These are phyloP conservation scores for Anthoscopus minutus DNA, from an alignment of 2,113 vertebrate genomes.

Conservation along the genomic window DNA sequence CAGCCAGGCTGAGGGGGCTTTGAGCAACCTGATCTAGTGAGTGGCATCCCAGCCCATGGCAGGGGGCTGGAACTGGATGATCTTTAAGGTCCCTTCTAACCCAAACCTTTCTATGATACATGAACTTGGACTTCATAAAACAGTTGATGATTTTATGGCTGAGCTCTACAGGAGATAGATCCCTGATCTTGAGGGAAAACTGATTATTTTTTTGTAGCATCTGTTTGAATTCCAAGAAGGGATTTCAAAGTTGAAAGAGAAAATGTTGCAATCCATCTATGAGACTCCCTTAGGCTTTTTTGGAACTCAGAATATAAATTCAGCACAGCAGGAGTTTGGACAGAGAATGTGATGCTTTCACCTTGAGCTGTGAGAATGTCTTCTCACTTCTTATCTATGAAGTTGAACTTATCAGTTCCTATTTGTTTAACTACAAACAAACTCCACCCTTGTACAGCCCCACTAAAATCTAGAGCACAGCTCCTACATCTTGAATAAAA, in stretches of 20 bases:
- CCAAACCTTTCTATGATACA: neutral
- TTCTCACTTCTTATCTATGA: constrained; percentile 25
- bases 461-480: neutral
- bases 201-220: neutral
- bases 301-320: neutral
- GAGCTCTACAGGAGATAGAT: neutral
- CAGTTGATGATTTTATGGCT: neutral
- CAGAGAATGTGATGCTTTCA: constrained; percentile 45
- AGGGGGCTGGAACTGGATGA: neutral
- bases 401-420: constrained; percentile 17
- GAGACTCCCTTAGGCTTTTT: neutral
- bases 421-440: neutral
- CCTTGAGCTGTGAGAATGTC: constrained; percentile 51
- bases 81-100: neutral
- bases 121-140: neutral
- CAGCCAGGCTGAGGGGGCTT: neutral
- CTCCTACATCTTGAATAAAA: neutral
- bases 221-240: neutral
- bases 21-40: neutral
- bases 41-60: neutral
- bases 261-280: neutral
- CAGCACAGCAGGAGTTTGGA: neutral
- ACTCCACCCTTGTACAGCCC: neutral
- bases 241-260: neutral
- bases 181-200: neutral